Percentiles rank a stretch among this genome's conserved stretches.
phyloP scores from a whole-genome alignment of 1,140 invertebrate genomes.

The Temnothorax longispinosus region DNA sequence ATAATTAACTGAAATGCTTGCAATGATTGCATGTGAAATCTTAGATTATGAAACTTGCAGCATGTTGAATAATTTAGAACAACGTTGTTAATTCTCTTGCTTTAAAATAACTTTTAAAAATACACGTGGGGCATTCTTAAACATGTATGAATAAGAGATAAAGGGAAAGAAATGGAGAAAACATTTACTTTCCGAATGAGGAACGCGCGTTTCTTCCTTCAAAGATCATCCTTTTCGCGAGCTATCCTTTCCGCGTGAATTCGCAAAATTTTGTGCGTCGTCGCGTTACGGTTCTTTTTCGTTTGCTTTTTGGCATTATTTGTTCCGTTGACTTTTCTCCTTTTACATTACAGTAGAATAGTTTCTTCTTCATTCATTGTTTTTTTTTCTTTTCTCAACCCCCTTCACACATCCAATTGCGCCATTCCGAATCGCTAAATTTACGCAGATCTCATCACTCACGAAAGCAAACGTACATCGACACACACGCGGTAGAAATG shows the following conservation, averaged over 20 bases:
- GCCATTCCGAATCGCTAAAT: constrained; percentile 55
- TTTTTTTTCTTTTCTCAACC: constrained; percentile 12
- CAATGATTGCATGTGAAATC: neutral
- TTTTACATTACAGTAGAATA: neutral
- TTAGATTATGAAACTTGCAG: constrained; percentile 2
- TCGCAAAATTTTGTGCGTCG: constrained; percentile 48
- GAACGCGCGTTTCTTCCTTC: constrained; percentile 54
- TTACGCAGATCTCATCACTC: constrained; percentile 22
- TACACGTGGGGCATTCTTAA: neutral
- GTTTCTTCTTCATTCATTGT: neutral
- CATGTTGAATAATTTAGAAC: neutral
- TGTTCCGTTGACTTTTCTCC: constrained; percentile 37
- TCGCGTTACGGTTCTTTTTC: constrained; percentile 54
- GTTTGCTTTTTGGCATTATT: constrained; percentile 18
- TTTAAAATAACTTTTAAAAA: neutral
- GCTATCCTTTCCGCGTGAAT: constrained; percentile 28
- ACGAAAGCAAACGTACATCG: neutral
- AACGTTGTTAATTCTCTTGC: neutral
- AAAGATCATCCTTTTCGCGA: constrained; percentile 45
- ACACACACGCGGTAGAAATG: neutral
- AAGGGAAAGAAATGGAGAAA: neutral
- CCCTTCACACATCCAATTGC: constrained; percentile 42
- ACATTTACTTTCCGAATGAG: neutral
- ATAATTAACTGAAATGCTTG: neutral
- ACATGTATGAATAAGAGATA: neutral